Evolutionary conservation across 2,113 vertebrate species (phyloP).

Genomic region (Synchiropus splendidus): DNA sequence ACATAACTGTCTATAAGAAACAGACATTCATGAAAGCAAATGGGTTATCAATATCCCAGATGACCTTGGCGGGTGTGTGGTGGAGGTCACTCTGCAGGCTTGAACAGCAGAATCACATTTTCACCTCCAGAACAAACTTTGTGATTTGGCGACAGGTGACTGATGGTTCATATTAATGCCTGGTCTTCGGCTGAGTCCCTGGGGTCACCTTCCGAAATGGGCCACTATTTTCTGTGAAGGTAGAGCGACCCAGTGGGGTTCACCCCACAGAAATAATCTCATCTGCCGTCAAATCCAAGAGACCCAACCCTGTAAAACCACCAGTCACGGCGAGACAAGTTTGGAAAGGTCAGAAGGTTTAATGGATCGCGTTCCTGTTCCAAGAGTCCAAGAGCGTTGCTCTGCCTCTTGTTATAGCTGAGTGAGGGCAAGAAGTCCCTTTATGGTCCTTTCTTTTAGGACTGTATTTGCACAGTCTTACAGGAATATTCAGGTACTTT

Average conservation of each 20-base stretch:
- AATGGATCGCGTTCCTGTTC: too few relatives aligned
- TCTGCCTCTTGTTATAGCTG: too few relatives aligned
- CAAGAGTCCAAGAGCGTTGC: too few relatives aligned
- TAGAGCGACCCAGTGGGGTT: conserved; percentile 11
- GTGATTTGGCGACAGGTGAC: conserved; percentile 21
- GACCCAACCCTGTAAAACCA: not conserved
- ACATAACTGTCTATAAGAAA: too few relatives aligned
- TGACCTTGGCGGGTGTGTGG: too few relatives aligned
- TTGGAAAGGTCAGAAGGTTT: conserved; percentile 1
- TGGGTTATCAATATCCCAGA: too few relatives aligned
- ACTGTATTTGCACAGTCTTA: not conserved
- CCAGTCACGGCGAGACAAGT: not conserved
- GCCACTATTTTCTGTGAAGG: conserved; percentile 8
- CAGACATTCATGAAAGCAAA: too few relatives aligned
- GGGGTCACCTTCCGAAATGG: conserved; percentile 15
- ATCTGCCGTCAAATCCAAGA: conserved; percentile 2
- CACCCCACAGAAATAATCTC: not conserved
- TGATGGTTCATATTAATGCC: conserved; percentile 15
- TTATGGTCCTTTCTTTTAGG: too few relatives aligned
- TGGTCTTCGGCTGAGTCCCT: conserved; percentile 12
- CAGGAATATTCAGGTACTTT: not conserved
- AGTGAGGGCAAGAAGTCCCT: too few relatives aligned
- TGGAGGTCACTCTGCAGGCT: too few relatives aligned
- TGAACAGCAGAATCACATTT: too few relatives aligned
- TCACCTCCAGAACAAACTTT: conserved; percentile 2